phyloP scores from a whole-genome alignment of 2,888 invertebrate genomes.

The Acanthosepion lycidas region DNA sequence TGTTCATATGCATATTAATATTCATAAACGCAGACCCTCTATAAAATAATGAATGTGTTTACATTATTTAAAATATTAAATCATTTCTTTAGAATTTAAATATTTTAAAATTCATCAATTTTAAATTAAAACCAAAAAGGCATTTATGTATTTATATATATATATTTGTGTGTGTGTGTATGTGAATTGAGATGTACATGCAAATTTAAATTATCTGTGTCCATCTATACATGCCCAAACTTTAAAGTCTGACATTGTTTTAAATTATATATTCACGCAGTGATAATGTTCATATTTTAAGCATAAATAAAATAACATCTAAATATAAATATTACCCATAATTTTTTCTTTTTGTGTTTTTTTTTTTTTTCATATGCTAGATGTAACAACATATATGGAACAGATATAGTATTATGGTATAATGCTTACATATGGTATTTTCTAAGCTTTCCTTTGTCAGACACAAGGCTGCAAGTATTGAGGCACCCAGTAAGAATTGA shows the following conservation, averaged over 20 bases:
- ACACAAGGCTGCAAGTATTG: neutral
- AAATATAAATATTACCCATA: neutral
- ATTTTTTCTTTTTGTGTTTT: no score
- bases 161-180: neutral
- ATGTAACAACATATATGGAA: no score
- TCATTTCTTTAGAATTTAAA: slow-evolving; percentile 33
- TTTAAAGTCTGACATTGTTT: neutral
- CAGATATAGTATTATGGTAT: no score
- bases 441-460: neutral
- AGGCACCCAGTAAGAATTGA: neutral
- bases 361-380: no score
- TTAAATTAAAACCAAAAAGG: neutral
- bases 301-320: neutral
- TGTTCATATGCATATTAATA: neutral
- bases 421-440: neutral
- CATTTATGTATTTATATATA: neutral
- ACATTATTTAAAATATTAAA: neutral
- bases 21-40: neutral
- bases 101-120: neutral
- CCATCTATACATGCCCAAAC: neutral
- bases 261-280: neutral
- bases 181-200: neutral
- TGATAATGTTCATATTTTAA: neutral
- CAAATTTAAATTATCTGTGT: neutral
- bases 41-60: neutral